These are phyloP conservation scores for Hipparchia semele DNA, from an alignment of 2,888 invertebrate genomes.

Conservation along the genomic window DNA sequence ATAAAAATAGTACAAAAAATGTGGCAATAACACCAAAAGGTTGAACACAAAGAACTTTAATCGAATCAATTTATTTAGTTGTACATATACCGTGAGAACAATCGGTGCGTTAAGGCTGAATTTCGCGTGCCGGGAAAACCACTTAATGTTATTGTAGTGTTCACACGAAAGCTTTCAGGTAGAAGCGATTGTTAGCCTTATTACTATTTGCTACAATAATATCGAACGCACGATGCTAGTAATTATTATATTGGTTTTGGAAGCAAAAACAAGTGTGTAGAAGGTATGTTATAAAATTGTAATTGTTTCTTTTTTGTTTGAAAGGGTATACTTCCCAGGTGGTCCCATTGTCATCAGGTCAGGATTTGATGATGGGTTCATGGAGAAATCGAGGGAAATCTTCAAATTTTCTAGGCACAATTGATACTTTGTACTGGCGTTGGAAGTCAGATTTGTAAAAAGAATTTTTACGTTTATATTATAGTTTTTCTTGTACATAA, in stretches of 20 bases:
- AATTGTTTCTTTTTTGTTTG: too few relatives aligned
- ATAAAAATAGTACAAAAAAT: neutral
- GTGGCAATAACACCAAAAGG: neutral
- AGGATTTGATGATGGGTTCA: too few relatives aligned
- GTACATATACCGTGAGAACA: neutral
- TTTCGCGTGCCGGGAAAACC: constrained; percentile 39
- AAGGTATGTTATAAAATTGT: too few relatives aligned
- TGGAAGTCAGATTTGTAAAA: too few relatives aligned
- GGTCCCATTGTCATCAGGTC: too few relatives aligned
- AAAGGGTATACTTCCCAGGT: too few relatives aligned
- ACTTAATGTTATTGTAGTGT: constrained; percentile 31
- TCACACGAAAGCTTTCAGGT: constrained; percentile 5
- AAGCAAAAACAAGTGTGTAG: too few relatives aligned
- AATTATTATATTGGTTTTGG: neutral
- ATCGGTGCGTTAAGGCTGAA: constrained; percentile 28
- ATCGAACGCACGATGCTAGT: neutral
- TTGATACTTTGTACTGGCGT: too few relatives aligned
- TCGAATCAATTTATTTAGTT: constrained; percentile 14
- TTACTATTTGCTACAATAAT: neutral
- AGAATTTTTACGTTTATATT: too few relatives aligned
- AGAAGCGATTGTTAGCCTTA: constrained; percentile 23
- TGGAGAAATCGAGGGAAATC: too few relatives aligned
- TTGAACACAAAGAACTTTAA: constrained; percentile 13
- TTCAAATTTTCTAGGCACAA: too few relatives aligned
- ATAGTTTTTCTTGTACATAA: too few relatives aligned